Evolutionary conservation across 2,888 invertebrate genomes (phyloP).

Genomic region (Tetragonisca angustula): DNA sequence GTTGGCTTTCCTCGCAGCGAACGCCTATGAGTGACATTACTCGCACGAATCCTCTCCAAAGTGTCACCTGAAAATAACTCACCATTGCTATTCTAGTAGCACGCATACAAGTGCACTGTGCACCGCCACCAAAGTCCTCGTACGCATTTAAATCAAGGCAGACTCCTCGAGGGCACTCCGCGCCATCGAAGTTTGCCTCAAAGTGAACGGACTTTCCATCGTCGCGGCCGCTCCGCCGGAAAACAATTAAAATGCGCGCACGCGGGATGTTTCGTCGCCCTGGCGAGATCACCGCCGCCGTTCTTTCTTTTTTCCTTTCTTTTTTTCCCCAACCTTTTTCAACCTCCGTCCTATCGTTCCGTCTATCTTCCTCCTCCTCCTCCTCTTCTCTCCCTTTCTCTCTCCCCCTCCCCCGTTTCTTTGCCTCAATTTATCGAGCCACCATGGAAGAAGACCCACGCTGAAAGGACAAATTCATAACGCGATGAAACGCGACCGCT

Average conservation of each 20-base stretch:
- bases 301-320: background rate
- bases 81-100: conserved; percentile 73
- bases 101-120: conserved; percentile 69
- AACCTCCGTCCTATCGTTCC: background rate
- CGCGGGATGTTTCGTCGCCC: conserved; percentile 32
- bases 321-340: background rate
- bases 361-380: background rate
- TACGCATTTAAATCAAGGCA: conserved; percentile 71
- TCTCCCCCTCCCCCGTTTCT: too few relatives aligned
- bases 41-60: conserved; percentile 70
- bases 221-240: conserved; percentile 21
- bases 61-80: conserved; percentile 75
- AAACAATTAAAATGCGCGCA: conserved; percentile 48
- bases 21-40: conserved; percentile 71
- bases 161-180: conserved; percentile 64
- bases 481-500: background rate
- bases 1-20: conserved; percentile 34
- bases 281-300: conserved; percentile 20
- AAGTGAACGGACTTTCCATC: conserved; percentile 61
- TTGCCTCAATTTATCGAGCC: background rate
- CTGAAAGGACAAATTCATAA: background rate
- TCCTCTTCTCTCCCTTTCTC: background rate
- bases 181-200: conserved; percentile 59
- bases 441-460: background rate
- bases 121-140: conserved; percentile 69